Base-by-base conservation (phyloP, 2,888 invertebrate species). In the Allygus modestus region DNA sequence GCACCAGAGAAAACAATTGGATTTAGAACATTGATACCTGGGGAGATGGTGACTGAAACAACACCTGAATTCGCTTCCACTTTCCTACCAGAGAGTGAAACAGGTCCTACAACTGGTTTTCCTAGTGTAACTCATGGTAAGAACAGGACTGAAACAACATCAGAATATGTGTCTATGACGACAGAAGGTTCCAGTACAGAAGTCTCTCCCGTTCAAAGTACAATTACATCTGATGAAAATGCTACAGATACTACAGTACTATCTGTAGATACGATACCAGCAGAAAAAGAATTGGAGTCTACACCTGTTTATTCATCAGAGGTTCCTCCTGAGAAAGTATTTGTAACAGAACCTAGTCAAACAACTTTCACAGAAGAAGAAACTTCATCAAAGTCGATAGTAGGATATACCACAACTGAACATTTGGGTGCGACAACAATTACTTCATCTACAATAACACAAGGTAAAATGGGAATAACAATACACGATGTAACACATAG, bases 291-390 rank as follows among this genome's bases (percentile, higher is more conserved):
- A 23, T 15, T 54, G 4, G 20, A 54, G 11, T 20, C 20, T 23
- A 23, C 54, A 20, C 54, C 23, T 23, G 54, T 23, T 54, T 54
- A 54, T 54, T 54, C 54, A 2, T 12, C 54, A 2, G 54, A 54
- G 20, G 2, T 7, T 54, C 54, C 20, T 23, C 11, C 23, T 23
- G 23, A 54, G 11, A 23, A 23, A 7, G 54, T 23, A 23, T n/a
- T 20, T 54, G 54, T 54, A 54, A 54, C 54, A 54, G 20, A 20
- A 54, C 54, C 54, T 54, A 15, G 54, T 54, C 54, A 54, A 54
- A 54, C 54, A 23, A 54, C 54, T 23, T 23, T 54, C 20, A 20
- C 54, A 23, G 54, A 54, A 54, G 54, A 54, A 20, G 11, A 23
- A 54, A 11, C 11, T 54, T 20, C 23, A 23, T 54, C 54, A 23